Percentiles rank a stretch among this genome's conserved stretches.
Evolutionary conservation across 2,113 vertebrate genomes (phyloP).

Genomic region (Barnardius zonarius): DNA sequence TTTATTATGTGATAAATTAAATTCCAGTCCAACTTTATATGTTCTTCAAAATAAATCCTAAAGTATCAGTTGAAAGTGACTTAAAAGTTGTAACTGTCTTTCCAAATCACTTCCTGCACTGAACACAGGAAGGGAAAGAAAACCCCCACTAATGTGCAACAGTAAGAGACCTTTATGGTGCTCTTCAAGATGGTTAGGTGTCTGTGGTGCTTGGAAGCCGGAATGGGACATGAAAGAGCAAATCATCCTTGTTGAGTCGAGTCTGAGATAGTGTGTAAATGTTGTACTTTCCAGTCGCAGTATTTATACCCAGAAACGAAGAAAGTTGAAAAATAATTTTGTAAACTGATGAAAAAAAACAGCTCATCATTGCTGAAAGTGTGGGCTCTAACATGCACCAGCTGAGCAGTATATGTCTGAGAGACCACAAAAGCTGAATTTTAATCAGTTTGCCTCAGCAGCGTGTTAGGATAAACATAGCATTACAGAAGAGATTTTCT

Average conservation of each 20-base stretch:
- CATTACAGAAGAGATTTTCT: neutral
- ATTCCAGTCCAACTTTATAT: neutral
- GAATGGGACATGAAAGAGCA: neutral
- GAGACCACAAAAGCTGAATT: neutral
- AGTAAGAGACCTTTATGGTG: neutral
- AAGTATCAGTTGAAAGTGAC: neutral
- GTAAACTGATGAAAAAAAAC: neutral
- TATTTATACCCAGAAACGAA: neutral
- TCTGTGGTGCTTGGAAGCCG: neutral
- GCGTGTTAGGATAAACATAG: neutral
- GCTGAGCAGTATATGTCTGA: neutral
- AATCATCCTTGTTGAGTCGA: neutral
- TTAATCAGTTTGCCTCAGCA: neutral
- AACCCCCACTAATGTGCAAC: neutral
- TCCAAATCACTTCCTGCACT: neutral
- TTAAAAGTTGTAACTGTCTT: neutral
- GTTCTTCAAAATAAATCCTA: neutral
- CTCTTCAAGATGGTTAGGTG: accelerated
- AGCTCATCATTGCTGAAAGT: neutral
- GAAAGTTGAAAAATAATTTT: neutral
- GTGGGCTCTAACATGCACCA: neutral
- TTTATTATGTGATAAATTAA: neutral
- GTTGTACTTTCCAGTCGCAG: neutral
- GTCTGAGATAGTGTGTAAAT: neutral
- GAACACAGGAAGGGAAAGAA: neutral